Evolutionary conservation across 2,113 vertebrate species (phyloP).

Genomic region (Hymenochirus boettgeri): DNA sequence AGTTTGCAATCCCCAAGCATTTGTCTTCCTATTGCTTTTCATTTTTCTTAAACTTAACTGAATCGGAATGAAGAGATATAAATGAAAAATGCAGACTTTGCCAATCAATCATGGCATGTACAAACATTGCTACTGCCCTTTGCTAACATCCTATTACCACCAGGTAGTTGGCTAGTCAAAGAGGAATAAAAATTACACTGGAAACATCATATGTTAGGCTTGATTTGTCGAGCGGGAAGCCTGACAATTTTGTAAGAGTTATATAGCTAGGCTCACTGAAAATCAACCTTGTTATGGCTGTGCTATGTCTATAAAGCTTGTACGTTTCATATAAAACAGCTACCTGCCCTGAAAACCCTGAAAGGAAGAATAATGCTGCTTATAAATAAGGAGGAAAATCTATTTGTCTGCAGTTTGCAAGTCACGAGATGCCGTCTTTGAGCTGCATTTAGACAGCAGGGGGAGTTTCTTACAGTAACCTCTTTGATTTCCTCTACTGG

Average conservation of each 20-base stretch:
- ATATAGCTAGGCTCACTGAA: conserved; percentile 80
- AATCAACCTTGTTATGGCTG: conserved; percentile 91
- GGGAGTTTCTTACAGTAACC: conserved; percentile 59
- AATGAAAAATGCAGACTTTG: conserved; percentile 79
- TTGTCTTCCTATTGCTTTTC: conserved; percentile 84
- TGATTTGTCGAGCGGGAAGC: conserved; percentile 93
- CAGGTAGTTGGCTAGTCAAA: conserved; percentile 92
- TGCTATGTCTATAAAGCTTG: conserved; percentile 94
- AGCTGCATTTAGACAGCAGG: conserved; percentile 62
- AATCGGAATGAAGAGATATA: conserved; percentile 88
- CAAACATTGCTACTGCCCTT: conserved; percentile 85
- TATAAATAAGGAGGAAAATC: conserved; percentile 90
- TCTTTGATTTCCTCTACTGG: conserved; percentile 57
- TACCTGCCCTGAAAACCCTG: conserved; percentile 81
- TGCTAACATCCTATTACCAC: conserved; percentile 93
- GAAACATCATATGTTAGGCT: conserved; percentile 96
- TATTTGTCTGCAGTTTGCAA: conserved; percentile 75
- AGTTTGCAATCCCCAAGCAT: conserved; percentile 80
- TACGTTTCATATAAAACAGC: conserved; percentile 95
- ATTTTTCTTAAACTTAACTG: conserved; percentile 97
- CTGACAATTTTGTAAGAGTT: conserved; percentile 91
- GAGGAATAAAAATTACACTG: conserved; percentile 95
- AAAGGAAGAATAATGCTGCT: conserved; percentile 85
- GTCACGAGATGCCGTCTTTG: conserved; percentile 57
- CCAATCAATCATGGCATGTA: conserved; percentile 83